Percentiles rank a stretch among this genome's conserved stretches.
Conservation (phyloP, 1,140 invertebrate species). For the Drosophila elegans region DNA sequence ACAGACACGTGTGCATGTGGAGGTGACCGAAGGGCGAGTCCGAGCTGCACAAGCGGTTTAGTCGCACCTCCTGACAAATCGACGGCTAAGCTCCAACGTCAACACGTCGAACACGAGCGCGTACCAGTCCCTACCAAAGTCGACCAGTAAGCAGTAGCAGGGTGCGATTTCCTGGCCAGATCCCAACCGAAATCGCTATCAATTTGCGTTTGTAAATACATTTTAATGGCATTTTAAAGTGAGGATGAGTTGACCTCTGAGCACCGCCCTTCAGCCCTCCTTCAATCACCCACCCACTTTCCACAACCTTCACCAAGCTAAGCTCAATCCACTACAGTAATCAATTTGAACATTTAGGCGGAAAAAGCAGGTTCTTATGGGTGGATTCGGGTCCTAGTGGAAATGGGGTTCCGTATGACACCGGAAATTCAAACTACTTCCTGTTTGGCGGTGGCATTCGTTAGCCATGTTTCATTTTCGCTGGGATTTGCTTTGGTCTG, state of each 20-base stretch:
- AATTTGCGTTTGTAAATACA: conserved; percentile 84
- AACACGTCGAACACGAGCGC: conserved; percentile 53
- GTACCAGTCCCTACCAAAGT: not conserved
- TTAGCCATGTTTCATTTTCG: conserved; percentile 73
- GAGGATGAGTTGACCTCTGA: conserved; percentile 54
- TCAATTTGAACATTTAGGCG: conserved; percentile 75
- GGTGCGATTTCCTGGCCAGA: not conserved
- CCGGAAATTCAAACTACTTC: conserved; percentile 83
- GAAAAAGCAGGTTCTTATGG: not conserved
- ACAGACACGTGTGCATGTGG: not conserved
- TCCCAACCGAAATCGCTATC: conserved; percentile 71
- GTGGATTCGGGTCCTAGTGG: not conserved
- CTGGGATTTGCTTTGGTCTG: conserved; percentile 63
- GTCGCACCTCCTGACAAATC: conserved; percentile 45
- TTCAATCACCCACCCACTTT: not conserved
- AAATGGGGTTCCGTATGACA: conserved; percentile 56
- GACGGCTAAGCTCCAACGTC: conserved; percentile 66
- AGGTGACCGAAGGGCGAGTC: not conserved
- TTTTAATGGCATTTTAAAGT: conserved; percentile 83
- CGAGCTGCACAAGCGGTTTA: conserved; percentile 9
- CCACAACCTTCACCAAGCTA: not conserved
- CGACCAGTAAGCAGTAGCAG: conserved; percentile 2
- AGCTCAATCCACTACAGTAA: conserved; percentile 45
- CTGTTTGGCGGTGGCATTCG: conserved; percentile 70
- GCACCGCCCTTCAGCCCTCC: not conserved